Evolutionary conservation across 2,113 vertebrate species (phyloP).

Genomic region (Mirza zaza): DNA sequence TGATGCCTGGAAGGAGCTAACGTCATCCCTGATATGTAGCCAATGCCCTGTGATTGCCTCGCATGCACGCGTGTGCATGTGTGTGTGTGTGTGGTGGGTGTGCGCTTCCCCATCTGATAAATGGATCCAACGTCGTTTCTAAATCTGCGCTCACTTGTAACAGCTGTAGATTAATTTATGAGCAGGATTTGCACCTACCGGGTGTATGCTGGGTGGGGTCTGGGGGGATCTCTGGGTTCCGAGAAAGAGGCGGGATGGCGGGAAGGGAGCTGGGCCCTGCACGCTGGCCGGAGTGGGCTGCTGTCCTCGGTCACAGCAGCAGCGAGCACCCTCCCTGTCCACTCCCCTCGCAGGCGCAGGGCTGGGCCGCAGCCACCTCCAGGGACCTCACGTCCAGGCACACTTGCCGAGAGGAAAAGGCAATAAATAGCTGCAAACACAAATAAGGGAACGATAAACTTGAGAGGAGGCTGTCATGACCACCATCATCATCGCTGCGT

Average conservation of each 20-base stretch:
- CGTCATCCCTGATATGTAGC: background rate
- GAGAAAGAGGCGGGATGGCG: background rate
- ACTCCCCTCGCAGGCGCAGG: background rate
- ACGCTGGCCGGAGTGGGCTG: fast-evolving
- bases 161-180: background rate
- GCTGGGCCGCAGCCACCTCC: background rate
- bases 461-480: background rate
- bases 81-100: background rate
- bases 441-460: background rate
- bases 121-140: background rate
- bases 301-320: background rate
- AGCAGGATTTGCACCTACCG: background rate
- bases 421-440: background rate
- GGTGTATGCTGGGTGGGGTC: background rate
- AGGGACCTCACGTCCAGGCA: background rate
- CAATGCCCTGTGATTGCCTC: background rate
- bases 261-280: fast-evolving
- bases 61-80: background rate
- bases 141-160: background rate
- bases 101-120: background rate
- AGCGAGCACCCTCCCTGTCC: no score
- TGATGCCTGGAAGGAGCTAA: background rate
- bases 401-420: background rate
- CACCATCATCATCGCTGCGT: background rate
- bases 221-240: background rate